A percentile compares a stretch with the other conserved stretches of the same genome.
Conservation (phyloP, 1,140 invertebrate species). For the Drosophila chauvacae region DNA sequence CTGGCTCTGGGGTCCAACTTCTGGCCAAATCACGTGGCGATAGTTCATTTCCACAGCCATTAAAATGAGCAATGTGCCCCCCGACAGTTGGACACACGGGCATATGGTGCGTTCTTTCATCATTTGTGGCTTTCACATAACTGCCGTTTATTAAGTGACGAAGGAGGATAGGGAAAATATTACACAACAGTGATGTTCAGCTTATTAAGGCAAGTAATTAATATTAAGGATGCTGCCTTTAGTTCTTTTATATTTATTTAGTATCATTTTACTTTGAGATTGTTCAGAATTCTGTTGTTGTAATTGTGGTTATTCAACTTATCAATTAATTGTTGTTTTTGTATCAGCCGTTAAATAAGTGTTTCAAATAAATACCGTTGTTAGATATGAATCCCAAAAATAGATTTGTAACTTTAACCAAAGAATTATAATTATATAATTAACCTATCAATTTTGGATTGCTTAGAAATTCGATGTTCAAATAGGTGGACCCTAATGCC, state of each 20-base stretch:
- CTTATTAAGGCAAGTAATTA: constrained; percentile 1
- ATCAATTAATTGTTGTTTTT: neutral
- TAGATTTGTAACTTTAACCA: neutral
- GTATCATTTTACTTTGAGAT: neutral
- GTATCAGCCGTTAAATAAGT: neutral
- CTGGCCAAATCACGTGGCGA: constrained; percentile 64
- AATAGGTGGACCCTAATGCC: neutral
- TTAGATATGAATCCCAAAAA: neutral
- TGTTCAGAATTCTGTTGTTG: neutral
- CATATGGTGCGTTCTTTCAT: constrained; percentile 46
- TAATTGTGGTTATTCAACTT: neutral
- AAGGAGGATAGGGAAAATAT: constrained; percentile 5
- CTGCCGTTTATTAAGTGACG: constrained; percentile 55
- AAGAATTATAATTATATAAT: neutral
- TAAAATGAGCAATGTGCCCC: constrained; percentile 64
- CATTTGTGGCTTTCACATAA: constrained; percentile 56
- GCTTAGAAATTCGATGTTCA: neutral
- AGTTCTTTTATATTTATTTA: too few species aligned
- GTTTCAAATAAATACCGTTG: too few species aligned
- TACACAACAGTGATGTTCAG: neutral
- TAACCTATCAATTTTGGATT: neutral
- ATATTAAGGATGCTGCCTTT: neutral
- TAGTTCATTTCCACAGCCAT: constrained; percentile 72
- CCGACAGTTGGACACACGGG: constrained; percentile 35
- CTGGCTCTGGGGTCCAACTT: constrained; percentile 26